Conservation (phyloP, 2,888 invertebrate genomes). For the Apoderus coryli region DNA sequence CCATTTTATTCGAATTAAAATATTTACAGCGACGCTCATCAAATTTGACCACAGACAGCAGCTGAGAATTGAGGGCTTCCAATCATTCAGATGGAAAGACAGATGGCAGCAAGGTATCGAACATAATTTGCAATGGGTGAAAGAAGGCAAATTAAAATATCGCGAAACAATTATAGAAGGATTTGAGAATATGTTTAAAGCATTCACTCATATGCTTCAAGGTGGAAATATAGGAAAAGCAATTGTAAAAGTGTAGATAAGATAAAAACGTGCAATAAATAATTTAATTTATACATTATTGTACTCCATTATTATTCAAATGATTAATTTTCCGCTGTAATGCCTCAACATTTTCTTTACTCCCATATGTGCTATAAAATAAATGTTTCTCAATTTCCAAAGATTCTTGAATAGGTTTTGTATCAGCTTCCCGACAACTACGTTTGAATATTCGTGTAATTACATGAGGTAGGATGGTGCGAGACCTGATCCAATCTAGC, state of each 20-base stretch:
- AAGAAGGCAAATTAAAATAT: slow-evolving; percentile 53
- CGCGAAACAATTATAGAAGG: slow-evolving; percentile 45
- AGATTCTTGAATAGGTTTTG: slow-evolving; percentile 14
- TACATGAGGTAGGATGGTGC: slow-evolving; percentile 19
- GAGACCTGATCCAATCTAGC: slow-evolving; percentile 21
- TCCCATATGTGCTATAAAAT: slow-evolving; percentile 25
- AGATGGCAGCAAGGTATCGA: slow-evolving; percentile 46
- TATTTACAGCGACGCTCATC: too few species aligned
- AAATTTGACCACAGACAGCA: too few species aligned
- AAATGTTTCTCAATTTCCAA: slow-evolving; percentile 20
- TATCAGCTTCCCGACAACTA: slow-evolving; percentile 12
- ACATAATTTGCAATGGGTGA: slow-evolving; percentile 46
- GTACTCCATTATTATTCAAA: slow-evolving; percentile 6
- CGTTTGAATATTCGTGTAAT: slow-evolving; percentile 23
- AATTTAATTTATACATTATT: too few species aligned
- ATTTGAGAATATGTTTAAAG: slow-evolving; percentile 37
- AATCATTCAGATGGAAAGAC: slow-evolving; percentile 21
- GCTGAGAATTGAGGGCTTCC: slow-evolving; percentile 19
- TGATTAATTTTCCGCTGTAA: slow-evolving; percentile 24
- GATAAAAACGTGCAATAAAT: too few species aligned
- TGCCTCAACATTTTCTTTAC: slow-evolving; percentile 21
- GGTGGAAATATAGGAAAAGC: slow-evolving; percentile 19
- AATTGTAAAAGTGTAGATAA: slow-evolving; percentile 24
- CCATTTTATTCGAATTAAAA: too few species aligned
- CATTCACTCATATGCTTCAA: slow-evolving; percentile 17